A percentile compares a stretch with the other conserved stretches of the same genome.
Evolutionary conservation across 2,113 vertebrate species (phyloP).

Genomic region (Lasiurus borealis): DNA sequence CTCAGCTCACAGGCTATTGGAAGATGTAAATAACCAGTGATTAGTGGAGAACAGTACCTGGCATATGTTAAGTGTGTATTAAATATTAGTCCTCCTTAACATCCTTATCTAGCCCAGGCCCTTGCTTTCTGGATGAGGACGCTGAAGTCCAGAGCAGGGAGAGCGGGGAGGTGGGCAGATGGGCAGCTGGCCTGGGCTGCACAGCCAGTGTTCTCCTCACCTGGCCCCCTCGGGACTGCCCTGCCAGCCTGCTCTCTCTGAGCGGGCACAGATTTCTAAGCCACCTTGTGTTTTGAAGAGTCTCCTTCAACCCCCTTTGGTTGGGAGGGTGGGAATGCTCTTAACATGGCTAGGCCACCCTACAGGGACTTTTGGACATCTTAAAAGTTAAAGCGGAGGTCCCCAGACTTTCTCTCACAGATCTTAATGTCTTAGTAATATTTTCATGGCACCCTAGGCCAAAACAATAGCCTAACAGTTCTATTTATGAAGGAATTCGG

Average conservation of each 20-base stretch:
- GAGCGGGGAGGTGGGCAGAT: not conserved
- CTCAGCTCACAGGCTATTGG: not conserved
- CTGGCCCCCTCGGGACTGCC: accelerated
- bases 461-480: not conserved
- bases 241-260: not conserved
- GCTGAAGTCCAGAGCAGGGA: not conserved
- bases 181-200: not conserved
- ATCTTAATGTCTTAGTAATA: not conserved
- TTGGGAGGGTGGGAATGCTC: not conserved
- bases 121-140: not conserved
- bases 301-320: not conserved
- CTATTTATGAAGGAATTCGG: not conserved
- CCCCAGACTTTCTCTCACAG: not conserved
- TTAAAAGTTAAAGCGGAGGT: not conserved
- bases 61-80: not conserved
- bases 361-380: not conserved
- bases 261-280: not conserved
- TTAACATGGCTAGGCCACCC: not conserved
- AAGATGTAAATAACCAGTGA: not conserved
- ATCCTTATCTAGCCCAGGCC: not conserved
- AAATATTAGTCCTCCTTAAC: not conserved
- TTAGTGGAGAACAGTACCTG: no score
- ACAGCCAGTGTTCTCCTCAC: not conserved
- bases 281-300: not conserved
- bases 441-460: not conserved